phyloP scores from a whole-genome alignment of 2,888 invertebrate species.

The Dusona sp. region DNA sequence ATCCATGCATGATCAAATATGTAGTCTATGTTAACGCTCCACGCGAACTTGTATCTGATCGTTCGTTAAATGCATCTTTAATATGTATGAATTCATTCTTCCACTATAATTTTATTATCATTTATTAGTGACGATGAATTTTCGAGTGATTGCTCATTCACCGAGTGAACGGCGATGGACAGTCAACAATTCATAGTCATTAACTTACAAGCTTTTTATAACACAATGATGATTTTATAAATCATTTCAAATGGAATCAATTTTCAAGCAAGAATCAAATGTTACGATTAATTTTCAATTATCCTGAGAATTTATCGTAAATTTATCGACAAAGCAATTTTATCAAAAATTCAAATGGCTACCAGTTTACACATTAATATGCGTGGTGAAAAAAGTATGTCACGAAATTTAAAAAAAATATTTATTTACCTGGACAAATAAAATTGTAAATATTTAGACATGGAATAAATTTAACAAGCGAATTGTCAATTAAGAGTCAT shows the following conservation, averaged over 20 bases:
- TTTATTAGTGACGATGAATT: not conserved
- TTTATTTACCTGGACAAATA: not conserved
- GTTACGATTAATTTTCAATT: not conserved
- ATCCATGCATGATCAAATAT: conserved; percentile 81
- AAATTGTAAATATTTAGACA: not conserved
- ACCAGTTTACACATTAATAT: not conserved
- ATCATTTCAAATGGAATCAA: not conserved
- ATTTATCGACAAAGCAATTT: not conserved
- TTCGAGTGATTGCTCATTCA: not conserved
- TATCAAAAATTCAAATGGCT: not conserved
- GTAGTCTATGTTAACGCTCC: conserved; percentile 80
- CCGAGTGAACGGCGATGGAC: not conserved
- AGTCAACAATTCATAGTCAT: not conserved
- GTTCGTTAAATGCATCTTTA: not conserved
- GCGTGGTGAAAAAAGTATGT: not conserved
- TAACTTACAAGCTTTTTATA: not conserved
- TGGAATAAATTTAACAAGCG: not conserved
- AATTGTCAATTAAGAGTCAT: no score
- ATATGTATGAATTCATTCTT: not conserved
- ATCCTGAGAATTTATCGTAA: not conserved
- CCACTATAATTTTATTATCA: not conserved
- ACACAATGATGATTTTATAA: not conserved
- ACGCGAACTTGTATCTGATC: conserved; percentile 78
- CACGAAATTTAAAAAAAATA: not conserved
- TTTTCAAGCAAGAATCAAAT: not conserved